Conservation (phyloP, 2,113 vertebrate genomes). For the Chloropsis hardwickii region DNA sequence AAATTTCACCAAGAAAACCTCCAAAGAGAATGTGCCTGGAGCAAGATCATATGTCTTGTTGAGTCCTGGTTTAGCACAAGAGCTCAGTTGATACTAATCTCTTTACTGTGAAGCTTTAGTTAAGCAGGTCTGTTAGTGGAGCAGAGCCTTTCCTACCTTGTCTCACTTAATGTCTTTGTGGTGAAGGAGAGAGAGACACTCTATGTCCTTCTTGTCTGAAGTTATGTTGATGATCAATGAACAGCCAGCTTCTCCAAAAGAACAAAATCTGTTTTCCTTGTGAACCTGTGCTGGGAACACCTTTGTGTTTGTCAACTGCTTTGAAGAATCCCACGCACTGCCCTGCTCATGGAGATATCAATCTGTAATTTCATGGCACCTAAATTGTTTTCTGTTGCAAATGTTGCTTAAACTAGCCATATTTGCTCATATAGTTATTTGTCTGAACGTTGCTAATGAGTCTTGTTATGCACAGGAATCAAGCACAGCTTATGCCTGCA, state of each 20-base stretch:
- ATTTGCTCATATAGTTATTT: not conserved
- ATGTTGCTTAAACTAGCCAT: not conserved
- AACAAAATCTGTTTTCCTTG: not conserved
- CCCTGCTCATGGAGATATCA: not conserved
- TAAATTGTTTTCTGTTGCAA: not conserved
- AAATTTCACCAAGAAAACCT: not conserved
- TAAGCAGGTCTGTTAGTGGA: not conserved
- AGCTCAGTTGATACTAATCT: not conserved
- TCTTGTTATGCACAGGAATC: not conserved
- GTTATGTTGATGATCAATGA: not conserved
- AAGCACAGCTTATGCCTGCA: not conserved
- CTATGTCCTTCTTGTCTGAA: not conserved
- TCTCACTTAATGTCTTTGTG: not conserved
- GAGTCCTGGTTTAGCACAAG: not conserved
- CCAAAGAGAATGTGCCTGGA: not conserved
- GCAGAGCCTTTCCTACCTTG: not conserved
- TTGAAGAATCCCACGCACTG: not conserved
- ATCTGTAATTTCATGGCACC: not conserved
- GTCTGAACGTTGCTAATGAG: not conserved
- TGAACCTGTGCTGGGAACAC: not conserved
- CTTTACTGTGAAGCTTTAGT: not conserved
- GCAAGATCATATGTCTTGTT: not conserved
- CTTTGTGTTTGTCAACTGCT: slow-evolving; percentile 13
- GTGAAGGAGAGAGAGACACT: not conserved
- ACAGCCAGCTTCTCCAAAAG: not conserved